Percentiles rank a stretch among this genome's conserved stretches.
Evolutionary conservation across 1,140 invertebrate genomes (phyloP).

Genomic region (Drosophila rhopaloa): DNA sequence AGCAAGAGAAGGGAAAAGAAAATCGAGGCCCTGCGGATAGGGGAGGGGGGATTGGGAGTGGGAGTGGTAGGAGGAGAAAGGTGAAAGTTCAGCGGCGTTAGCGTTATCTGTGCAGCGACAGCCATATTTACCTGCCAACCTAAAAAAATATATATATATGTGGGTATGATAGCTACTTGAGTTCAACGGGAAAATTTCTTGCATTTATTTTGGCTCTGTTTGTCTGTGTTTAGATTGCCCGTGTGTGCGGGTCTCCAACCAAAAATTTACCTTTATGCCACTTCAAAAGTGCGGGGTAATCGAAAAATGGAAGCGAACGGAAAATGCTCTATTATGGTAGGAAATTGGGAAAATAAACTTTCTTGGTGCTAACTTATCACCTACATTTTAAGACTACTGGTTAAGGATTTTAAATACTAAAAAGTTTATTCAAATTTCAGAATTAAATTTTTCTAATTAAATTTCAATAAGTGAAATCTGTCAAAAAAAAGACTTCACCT

Average conservation of each 20-base stretch:
- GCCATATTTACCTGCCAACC: slow-evolving; percentile 80
- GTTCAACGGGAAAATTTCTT: slow-evolving; percentile 51
- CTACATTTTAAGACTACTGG: background rate
- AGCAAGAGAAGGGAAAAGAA: slow-evolving; percentile 16
- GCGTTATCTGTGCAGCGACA: slow-evolving; percentile 74
- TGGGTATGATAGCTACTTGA: slow-evolving; percentile 72
- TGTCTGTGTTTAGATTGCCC: slow-evolving; percentile 22
- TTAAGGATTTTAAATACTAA: background rate
- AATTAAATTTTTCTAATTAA: background rate
- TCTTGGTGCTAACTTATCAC: background rate
- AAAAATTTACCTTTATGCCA: slow-evolving; percentile 18
- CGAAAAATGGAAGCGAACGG: slow-evolving; percentile 13
- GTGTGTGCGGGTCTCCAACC: slow-evolving; percentile 14
- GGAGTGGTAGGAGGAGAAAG: background rate
- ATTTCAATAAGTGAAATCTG: background rate
- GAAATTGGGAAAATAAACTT: background rate
- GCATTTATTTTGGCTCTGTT: slow-evolving; percentile 33
- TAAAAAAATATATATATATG: slow-evolving; percentile 15
- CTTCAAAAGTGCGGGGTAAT: slow-evolving; percentile 12
- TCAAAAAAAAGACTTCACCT: too few relatives aligned
- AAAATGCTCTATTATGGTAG: slow-evolving; percentile 16
- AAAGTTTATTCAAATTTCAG: background rate
- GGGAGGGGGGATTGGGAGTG: background rate
- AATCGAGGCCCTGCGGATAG: slow-evolving; percentile 7
- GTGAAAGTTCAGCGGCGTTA: slow-evolving; percentile 68